These are phyloP conservation scores for Loris lydekkerianus DNA, from an alignment of 2,797 vertebrate species.

Conservation along the genomic window DNA sequence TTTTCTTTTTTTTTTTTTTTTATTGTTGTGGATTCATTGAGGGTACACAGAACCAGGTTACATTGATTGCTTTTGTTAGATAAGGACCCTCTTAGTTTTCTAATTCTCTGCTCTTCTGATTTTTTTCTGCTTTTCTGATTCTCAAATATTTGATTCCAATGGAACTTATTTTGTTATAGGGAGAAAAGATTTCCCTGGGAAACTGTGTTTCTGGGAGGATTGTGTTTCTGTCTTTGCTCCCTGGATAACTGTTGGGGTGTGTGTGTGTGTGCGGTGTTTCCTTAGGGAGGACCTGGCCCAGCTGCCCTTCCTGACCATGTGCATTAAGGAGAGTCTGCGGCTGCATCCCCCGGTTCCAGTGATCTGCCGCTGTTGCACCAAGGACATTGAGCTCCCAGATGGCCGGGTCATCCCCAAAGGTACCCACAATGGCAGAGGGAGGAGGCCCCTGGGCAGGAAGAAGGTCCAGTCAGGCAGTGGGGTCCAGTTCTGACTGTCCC, in stretches of 20 bases:
- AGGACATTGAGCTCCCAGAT: too few relatives aligned
- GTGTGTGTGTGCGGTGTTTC: neutral
- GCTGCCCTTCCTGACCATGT: constrained; percentile 95
- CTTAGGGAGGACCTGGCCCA: constrained; percentile 93
- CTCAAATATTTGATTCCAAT: neutral
- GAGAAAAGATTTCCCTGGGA: neutral
- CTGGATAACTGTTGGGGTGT: neutral
- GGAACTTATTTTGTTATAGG: neutral
- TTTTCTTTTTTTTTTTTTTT: too few relatives aligned
- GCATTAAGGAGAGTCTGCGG: constrained; percentile 94
- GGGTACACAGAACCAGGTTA: too few relatives aligned
- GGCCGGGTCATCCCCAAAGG: too few relatives aligned
- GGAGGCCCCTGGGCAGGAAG: neutral
- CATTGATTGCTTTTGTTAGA: too few relatives aligned
- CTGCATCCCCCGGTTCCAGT: constrained; percentile 90
- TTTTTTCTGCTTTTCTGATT: neutral
- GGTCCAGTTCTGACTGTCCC: neutral
- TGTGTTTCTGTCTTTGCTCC: neutral
- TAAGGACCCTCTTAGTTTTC: neutral
- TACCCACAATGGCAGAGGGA: neutral
- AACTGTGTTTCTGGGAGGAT: neutral
- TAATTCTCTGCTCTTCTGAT: neutral
- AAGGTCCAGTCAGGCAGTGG: too few relatives aligned
- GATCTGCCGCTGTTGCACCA: too few relatives aligned
- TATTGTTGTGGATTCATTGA: too few relatives aligned